Percentiles rank a stretch among this genome's conserved stretches.
Conservation (phyloP, 2,113 vertebrate genomes). For the Centropristis striata region DNA sequence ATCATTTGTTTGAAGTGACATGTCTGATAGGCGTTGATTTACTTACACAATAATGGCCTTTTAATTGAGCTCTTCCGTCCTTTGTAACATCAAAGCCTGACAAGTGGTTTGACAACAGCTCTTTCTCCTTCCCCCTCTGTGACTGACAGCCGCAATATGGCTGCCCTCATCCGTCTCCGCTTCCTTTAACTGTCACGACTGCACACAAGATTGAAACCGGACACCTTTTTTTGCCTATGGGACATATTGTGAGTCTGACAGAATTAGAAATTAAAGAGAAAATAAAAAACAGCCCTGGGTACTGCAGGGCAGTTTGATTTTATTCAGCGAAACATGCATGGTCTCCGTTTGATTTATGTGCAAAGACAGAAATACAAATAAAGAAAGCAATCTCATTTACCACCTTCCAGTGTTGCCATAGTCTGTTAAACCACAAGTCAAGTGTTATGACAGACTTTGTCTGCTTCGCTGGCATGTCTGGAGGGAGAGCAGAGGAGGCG, state of each 20-base stretch:
- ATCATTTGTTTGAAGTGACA: conserved; percentile 95
- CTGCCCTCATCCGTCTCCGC: conserved; percentile 32
- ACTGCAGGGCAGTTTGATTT: conserved; percentile 42
- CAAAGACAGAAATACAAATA: conserved; percentile 73
- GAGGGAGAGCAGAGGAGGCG: conserved; percentile 63
- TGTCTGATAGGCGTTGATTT: conserved; percentile 93
- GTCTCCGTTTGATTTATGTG: conserved; percentile 62
- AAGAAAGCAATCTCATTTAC: conserved; percentile 76
- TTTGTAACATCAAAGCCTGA: conserved; percentile 91
- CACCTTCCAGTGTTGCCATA: conserved; percentile 71
- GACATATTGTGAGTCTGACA: conserved; percentile 23
- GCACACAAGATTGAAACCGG: conserved; percentile 26
- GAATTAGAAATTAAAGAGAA: conserved; percentile 50
- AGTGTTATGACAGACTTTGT: conserved; percentile 79
- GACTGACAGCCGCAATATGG: conserved; percentile 86
- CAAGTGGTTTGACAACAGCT: conserved; percentile 87
- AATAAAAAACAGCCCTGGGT: neutral
- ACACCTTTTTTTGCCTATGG: conserved; percentile 55
- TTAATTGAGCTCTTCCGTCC: conserved; percentile 95
- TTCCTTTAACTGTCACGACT: conserved; percentile 46
- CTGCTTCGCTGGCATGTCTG: conserved; percentile 66
- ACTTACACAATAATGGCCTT: conserved; percentile 94
- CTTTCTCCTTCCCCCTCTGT: conserved; percentile 80
- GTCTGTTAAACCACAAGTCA: conserved; percentile 74
- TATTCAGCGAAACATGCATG: conserved; percentile 16